Evolutionary conservation across 2,888 invertebrate species (phyloP), one percentile per base, ranked within the genome.

Genomic region (Monochamus alternatus): DNA sequence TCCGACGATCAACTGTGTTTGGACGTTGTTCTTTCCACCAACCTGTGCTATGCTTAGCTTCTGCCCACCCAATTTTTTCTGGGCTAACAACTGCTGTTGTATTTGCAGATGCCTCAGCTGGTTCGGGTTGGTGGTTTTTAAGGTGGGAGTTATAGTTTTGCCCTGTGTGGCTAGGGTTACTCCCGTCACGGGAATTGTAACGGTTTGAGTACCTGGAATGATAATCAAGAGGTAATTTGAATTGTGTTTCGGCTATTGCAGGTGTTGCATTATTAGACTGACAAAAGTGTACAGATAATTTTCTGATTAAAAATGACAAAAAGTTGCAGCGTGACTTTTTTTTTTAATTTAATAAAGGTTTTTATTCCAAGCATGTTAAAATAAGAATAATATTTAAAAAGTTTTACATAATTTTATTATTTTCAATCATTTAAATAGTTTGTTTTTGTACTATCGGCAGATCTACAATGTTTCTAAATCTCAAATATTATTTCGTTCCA

Each of bases 1-100:
- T 66, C 92, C 92, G 3, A 96, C 94, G 68, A 96, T 93, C 75
- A 95, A 89, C 82, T 94, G 94, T 0, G 94, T 91, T 32, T 92
- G 92, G 3, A 92, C 90, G 5, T 92, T 92, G 71, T 88, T 87
- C 81, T 89, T 89, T 60, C 87, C 87, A 5, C 87, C 82, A 12
- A 71, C 71, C 43, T 71, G 71, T 0, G 91, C 89, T n/a, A 92
- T 87, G 78, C 93, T 90, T 81, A 93, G 91, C 81, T 94, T 93
- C 75, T 93, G 93, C 0, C 88, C 69, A 90, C 78, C 75, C 5
- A 90, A 87, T 59, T 91, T 84, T 85, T 92, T 93, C 44, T 93
- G 90, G 80, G 92, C 92, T 30, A 93, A 86, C 3, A 91, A 87
- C 64, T 90, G 89, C 75, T 92, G 92, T 79, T 93, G 93, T 77